Conservation (phyloP, 2,888 invertebrate species). For the Gastrophysa polygoni region DNA sequence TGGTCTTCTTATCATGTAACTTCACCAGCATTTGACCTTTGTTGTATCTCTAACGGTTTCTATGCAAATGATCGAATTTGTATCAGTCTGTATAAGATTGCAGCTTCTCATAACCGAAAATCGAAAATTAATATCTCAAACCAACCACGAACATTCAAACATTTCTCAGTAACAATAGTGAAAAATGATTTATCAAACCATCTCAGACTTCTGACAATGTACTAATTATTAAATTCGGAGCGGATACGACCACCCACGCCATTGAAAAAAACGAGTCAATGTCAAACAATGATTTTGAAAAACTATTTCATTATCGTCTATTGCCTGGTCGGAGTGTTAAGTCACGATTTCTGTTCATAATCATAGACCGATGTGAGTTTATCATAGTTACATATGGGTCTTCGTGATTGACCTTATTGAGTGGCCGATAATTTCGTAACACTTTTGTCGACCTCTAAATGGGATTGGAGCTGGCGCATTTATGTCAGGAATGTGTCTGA, state of each 20-base stretch:
- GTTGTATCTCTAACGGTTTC: too few relatives aligned
- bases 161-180: too few relatives aligned
- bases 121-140: too few relatives aligned
- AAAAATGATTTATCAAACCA: too few relatives aligned
- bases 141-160: too few relatives aligned
- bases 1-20: too few relatives aligned
- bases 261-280: conserved; percentile 10
- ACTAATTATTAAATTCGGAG: background rate
- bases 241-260: conserved; percentile 8
- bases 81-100: too few relatives aligned
- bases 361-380: conserved; percentile 8
- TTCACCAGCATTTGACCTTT: too few relatives aligned
- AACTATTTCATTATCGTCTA: conserved; percentile 14
- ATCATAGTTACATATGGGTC: conserved; percentile 13
- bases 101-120: too few relatives aligned
- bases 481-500: background rate
- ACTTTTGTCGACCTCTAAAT: conserved; percentile 7
- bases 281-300: conserved; percentile 11
- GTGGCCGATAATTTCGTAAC: conserved; percentile 10
- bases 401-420: conserved; percentile 17
- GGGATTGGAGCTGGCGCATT: background rate
- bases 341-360: conserved; percentile 12
- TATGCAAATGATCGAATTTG: too few relatives aligned
- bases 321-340: conserved; percentile 9
- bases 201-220: background rate